These are phyloP conservation scores for Epinephelus malabaricus DNA, from an alignment of 2,797 vertebrate species.

Conservation along the genomic window DNA sequence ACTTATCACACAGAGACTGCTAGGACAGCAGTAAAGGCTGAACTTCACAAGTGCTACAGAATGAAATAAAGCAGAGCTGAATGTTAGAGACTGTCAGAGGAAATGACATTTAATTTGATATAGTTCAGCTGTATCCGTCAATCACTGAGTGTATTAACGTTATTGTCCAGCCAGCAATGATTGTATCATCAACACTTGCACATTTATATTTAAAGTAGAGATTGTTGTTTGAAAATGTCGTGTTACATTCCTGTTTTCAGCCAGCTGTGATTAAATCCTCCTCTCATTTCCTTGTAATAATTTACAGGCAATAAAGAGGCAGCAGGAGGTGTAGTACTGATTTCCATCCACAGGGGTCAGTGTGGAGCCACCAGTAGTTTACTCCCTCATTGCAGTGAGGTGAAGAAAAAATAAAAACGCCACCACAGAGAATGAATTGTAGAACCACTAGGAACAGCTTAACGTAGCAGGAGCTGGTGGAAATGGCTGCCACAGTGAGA, in stretches of 20 bases:
- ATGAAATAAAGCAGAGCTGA: slow-evolving; percentile 12
- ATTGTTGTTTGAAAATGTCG: background rate
- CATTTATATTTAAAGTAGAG: background rate
- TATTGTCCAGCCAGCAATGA: background rate
- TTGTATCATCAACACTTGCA: background rate
- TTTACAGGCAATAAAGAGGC: background rate
- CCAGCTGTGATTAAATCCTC: background rate
- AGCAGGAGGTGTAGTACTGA: slow-evolving; percentile 13
- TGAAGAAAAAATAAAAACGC: slow-evolving; percentile 11
- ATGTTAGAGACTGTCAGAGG: background rate
- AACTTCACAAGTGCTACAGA: slow-evolving; percentile 19
- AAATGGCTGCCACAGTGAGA: slow-evolving; percentile 48
- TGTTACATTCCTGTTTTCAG: background rate
- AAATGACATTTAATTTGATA: background rate
- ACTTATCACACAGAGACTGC: slow-evolving; percentile 48
- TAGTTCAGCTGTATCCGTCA: background rate
- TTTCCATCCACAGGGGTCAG: slow-evolving; percentile 69
- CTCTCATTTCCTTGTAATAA: background rate
- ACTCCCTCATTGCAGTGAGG: slow-evolving; percentile 34
- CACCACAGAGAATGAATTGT: slow-evolving; percentile 39
- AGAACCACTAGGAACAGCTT: slow-evolving; percentile 53
- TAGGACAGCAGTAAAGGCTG: slow-evolving; percentile 37
- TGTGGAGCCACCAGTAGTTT: slow-evolving; percentile 49
- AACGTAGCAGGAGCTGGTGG: slow-evolving; percentile 44
- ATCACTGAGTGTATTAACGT: background rate